Evolutionary conservation across 2,797 vertebrate genomes (phyloP), one percentile per base, ranked within the genome.

Genomic region (Enteromius paludinosus): DNA sequence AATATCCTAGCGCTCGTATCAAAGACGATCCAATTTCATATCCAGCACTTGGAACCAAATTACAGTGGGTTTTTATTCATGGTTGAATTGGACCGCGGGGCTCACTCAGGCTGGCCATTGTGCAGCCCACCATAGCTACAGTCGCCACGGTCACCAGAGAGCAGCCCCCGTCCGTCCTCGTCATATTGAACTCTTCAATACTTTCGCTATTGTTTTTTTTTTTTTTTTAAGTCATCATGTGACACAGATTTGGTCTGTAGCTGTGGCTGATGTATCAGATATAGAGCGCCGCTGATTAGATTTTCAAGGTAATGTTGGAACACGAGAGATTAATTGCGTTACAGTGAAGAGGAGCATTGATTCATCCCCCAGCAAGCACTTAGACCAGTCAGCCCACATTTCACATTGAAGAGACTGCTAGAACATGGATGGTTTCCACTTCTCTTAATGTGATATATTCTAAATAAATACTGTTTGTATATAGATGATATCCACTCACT

Each of bases 1-100:
- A 89, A 89, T 86, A 87, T 74, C 61, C 52, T 56, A 47, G 47
- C 56, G 43, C 83, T 84, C 80, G 65, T 81, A 86, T 79, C 81
- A 83, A 91, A 92, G 83, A 83, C 75, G 72, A 90, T 89, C 81
- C 88, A 90, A 92, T 91, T 90, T 81, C 79, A 84, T 76, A 79
- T 70, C 81, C 61, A 68, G 64, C 81, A 62, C 64, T 75, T 61
- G 68, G 78, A 83, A 84, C 82, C 56, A 83, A 86, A 86, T 85
- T 83, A 84, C 73, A 84, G 65, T 35, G 43, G 79, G 62, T 33
- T 82, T 84, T 85, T 84, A 83, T 78, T 54, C 81, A 54, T 61
- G 35, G 71, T 20, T 72, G 80, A 86, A 88, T 88, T 85, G 85
- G 85, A 81, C 80, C 54, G 30, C 56, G 20, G 69, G 74, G 52